These are phyloP conservation scores for Otocyon megalotis DNA, from an alignment of 2,113 vertebrate species.

Conservation along the genomic window DNA sequence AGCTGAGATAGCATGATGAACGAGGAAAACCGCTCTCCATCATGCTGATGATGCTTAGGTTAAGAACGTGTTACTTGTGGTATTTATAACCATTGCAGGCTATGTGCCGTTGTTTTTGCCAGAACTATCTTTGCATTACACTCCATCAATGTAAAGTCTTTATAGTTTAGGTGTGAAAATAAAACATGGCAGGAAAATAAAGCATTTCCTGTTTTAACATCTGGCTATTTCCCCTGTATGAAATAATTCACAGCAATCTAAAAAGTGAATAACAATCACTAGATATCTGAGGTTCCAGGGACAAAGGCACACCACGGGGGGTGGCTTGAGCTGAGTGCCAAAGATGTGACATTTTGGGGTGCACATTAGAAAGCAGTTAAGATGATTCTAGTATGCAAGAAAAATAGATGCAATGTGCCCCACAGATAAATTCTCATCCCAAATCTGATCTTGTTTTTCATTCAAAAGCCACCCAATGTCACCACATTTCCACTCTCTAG, in stretches of 20 bases:
- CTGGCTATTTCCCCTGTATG: neutral
- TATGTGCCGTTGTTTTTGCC: neutral
- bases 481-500: neutral
- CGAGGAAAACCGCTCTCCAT: neutral
- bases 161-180: conserved; percentile 13
- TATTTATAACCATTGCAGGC: conserved; percentile 14
- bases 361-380: neutral
- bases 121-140: conserved; percentile 51
- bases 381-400: neutral
- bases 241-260: neutral
- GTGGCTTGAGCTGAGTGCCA: neutral
- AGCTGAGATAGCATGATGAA: neutral
- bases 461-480: neutral
- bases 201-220: neutral
- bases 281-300: neutral
- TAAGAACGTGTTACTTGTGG: conserved; percentile 46
- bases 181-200: neutral
- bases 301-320: neutral
- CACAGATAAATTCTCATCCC: neutral
- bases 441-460: neutral
- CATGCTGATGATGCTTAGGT: neutral
- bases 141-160: neutral
- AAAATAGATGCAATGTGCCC: neutral
- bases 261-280: neutral
- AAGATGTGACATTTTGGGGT: neutral